A percentile compares a stretch with the other conserved stretches of the same genome.
Conservation (phyloP, 2,113 vertebrate species). For the Lophotis ruficrista region DNA sequence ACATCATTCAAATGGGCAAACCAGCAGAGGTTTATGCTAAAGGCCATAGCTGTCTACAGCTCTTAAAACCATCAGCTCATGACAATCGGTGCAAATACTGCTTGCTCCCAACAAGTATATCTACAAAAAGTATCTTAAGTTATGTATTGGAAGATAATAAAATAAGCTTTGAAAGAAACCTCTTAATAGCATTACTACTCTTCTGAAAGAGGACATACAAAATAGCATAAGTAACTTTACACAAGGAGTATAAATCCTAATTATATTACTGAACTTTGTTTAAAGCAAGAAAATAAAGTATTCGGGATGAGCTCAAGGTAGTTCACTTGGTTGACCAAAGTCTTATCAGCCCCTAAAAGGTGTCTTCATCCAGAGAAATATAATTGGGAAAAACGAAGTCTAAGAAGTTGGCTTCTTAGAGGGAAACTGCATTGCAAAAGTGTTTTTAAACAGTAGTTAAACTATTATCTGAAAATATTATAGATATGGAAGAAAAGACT, state of each 20-base stretch:
- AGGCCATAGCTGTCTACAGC: constrained; percentile 48
- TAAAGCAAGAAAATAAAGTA: not conserved
- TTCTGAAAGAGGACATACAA: not conserved
- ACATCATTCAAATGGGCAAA: constrained; percentile 8
- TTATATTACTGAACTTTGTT: not conserved
- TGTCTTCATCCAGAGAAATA: not conserved
- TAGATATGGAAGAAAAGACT: not conserved
- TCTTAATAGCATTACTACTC: not conserved
- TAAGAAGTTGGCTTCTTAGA: not conserved
- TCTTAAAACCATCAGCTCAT: not conserved
- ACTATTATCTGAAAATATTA: not conserved
- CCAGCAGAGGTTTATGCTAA: constrained; percentile 23
- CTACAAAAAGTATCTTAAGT: not conserved
- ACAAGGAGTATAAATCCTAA: not conserved
- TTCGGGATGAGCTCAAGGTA: not conserved
- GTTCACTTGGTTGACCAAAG: not conserved
- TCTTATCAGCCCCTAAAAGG: not conserved
- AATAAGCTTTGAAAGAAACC: not conserved
- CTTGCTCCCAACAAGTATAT: not conserved
- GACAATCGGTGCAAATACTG: not conserved
- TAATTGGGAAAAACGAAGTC: not conserved
- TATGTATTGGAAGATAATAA: not conserved
- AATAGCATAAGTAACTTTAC: not conserved
- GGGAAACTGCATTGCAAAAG: not conserved
- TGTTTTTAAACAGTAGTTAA: not conserved